These are phyloP conservation scores for Eudorcas thomsonii DNA, from an alignment of 2,113 vertebrate species.

Conservation along the genomic window DNA sequence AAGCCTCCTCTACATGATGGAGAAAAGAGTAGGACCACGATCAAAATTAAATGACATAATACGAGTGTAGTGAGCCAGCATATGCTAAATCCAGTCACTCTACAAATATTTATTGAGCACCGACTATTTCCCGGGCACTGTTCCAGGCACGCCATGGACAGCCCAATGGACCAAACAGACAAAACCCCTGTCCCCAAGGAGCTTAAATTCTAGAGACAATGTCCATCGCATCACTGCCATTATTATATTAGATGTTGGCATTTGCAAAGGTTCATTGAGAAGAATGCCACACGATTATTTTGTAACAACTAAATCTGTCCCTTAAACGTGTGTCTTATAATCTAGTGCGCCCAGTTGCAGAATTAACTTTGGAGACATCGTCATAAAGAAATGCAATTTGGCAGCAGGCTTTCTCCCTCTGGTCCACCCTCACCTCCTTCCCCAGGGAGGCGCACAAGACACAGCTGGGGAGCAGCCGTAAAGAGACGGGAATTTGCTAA, in stretches of 20 bases:
- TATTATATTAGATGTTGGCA: background rate
- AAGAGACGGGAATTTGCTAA: background rate
- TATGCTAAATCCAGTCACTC: fast-evolving
- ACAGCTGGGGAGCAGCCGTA: background rate
- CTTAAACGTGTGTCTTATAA: background rate
- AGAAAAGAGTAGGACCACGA: background rate
- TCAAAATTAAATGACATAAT: background rate
- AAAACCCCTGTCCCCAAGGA: background rate
- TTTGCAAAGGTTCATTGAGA: background rate
- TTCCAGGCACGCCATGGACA: fast-evolving
- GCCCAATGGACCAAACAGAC: background rate
- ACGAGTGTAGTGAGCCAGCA: background rate
- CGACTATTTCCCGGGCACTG: background rate
- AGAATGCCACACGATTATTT: background rate
- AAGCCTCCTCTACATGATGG: too few relatives aligned
- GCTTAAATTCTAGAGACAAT: background rate
- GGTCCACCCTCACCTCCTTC: background rate
- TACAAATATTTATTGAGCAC: background rate
- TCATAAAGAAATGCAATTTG: background rate
- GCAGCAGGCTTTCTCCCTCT: background rate
- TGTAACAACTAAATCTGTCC: background rate
- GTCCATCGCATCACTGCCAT: too few relatives aligned
- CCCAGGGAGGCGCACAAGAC: background rate
- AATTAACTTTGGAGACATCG: fast-evolving
- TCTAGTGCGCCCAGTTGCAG: background rate